A percentile compares a stretch with the other conserved stretches of the same genome.
Conservation (phyloP, 2,113 vertebrate species). For the Fulmarus glacialis region DNA sequence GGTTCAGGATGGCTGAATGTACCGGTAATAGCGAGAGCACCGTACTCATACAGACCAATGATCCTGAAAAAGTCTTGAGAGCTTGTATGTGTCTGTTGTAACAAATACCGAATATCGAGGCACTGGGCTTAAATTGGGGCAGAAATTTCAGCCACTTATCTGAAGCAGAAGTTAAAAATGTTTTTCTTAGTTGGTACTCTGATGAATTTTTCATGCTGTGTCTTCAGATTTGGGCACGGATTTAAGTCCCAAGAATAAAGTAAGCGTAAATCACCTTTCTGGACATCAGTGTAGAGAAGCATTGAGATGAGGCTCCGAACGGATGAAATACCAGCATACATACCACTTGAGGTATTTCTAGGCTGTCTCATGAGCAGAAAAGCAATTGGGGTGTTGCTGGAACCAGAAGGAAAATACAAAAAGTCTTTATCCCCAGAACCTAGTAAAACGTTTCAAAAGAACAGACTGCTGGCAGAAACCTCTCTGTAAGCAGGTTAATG, state of each 20-base stretch:
- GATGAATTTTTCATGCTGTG: not conserved
- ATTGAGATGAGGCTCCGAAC: not conserved
- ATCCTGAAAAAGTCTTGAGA: not conserved
- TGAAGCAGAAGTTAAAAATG: not conserved
- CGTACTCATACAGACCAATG: accelerated
- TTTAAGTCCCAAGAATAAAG: not conserved
- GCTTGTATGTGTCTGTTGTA: not conserved
- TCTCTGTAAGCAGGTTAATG: conserved; percentile 3
- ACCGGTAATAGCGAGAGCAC: not conserved
- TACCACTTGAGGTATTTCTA: not conserved
- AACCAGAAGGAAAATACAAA: not conserved
- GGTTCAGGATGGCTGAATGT: not conserved
- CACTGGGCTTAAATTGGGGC: not conserved
- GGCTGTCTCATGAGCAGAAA: not conserved
- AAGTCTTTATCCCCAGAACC: not conserved
- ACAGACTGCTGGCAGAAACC: not conserved
- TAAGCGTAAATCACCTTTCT: not conserved
- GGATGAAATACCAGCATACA: not conserved
- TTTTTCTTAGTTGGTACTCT: not conserved
- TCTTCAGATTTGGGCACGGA: not conserved
- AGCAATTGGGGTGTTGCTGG: not conserved
- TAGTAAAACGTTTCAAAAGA: not conserved
- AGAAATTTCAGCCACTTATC: not conserved
- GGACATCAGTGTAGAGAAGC: not conserved
- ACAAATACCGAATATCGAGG: not conserved